Percentiles rank a stretch among this genome's conserved stretches.
phyloP scores from a whole-genome alignment of 2,888 invertebrate genomes.

The Drosophila robusta region DNA sequence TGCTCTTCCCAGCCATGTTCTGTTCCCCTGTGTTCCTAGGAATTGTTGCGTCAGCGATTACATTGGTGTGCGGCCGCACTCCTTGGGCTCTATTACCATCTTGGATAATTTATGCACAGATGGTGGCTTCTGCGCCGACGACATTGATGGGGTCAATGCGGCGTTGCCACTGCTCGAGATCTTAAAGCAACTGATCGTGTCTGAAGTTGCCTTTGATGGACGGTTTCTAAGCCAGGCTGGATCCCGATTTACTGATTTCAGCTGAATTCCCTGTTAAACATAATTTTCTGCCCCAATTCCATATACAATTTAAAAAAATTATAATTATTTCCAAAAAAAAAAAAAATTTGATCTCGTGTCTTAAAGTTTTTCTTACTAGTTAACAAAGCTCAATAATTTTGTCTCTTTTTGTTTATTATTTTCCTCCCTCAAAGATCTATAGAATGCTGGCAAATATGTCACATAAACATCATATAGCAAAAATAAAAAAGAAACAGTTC shows the following conservation, averaged over 20 bases:
- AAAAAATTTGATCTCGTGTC: too few relatives aligned
- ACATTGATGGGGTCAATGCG: constrained; percentile 56
- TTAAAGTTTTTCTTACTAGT: too few relatives aligned
- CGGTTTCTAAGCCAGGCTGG: not conserved
- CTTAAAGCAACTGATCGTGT: constrained; percentile 16
- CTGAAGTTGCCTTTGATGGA: not conserved
- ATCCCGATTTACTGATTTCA: not conserved
- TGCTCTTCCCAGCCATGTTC: constrained; percentile 40
- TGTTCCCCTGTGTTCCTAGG: constrained; percentile 45
- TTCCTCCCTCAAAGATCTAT: too few relatives aligned
- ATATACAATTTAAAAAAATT: too few relatives aligned
- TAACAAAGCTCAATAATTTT: too few relatives aligned
- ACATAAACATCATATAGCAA: too few relatives aligned
- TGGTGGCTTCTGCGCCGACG: constrained; percentile 43
- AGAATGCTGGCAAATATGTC: too few relatives aligned
- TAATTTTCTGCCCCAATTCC: not conserved
- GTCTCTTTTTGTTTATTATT: too few relatives aligned
- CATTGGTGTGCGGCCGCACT: constrained; percentile 38
- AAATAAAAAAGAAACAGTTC: too few relatives aligned
- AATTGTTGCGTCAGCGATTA: constrained; percentile 62
- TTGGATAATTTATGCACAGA: constrained; percentile 70
- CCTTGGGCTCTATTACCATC: constrained; percentile 59
- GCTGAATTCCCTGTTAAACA: not conserved
- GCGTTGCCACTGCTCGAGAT: constrained; percentile 43
- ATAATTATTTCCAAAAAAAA: too few relatives aligned